These are phyloP conservation scores for Syngnathus floridae DNA, from an alignment of 2,113 vertebrate genomes.

Conservation along the genomic window DNA sequence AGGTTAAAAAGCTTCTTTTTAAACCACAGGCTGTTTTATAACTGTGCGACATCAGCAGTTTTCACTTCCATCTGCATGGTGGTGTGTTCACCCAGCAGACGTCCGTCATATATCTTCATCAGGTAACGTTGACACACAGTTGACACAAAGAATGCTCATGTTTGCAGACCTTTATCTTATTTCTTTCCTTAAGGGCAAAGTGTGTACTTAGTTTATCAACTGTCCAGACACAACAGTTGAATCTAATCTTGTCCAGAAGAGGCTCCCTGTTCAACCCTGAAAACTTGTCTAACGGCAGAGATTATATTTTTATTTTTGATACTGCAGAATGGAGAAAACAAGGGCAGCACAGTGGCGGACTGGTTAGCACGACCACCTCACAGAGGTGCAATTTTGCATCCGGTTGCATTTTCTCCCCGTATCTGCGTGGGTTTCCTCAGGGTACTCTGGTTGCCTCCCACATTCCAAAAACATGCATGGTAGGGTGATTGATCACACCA, in stretches of 20 bases:
- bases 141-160: neutral
- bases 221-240: constrained; percentile 24
- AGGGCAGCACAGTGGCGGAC: no score
- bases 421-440: no score
- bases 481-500: no score
- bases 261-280: neutral
- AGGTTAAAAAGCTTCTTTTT: constrained; percentile 26
- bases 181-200: neutral
- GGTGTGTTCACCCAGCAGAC: constrained; percentile 9
- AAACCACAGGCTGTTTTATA: constrained; percentile 12
- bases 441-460: no score
- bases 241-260: constrained; percentile 7
- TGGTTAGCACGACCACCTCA: no score
- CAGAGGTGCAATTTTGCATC: no score
- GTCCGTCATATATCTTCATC: constrained; percentile 4
- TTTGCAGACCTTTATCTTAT: neutral
- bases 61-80: constrained; percentile 7
- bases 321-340: neutral
- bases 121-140: constrained; percentile 32
- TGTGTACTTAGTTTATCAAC: constrained; percentile 14
- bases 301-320: neutral
- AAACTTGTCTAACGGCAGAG: neutral
- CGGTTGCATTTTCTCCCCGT: no score
- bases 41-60: constrained; percentile 18
- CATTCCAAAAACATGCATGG: no score